phyloP scores from a whole-genome alignment of 2,113 vertebrate genomes.

The Burhinus oedicnemus region DNA sequence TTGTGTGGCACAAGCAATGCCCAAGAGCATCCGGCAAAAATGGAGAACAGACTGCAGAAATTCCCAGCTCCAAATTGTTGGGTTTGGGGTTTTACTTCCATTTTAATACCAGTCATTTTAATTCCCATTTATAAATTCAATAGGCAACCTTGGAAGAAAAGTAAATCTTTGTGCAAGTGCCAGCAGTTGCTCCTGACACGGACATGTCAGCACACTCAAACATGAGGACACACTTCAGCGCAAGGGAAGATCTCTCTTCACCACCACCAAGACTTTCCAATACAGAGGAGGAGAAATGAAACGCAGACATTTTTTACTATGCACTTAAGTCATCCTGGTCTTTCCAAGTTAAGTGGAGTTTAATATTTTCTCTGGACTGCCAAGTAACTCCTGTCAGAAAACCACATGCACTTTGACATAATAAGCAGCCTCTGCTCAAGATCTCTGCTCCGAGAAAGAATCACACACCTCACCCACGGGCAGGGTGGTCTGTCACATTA shows the following conservation, averaged over 20 bases:
- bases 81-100: neutral
- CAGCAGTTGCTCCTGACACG: neutral
- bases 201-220: neutral
- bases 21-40: neutral
- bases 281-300: constrained; percentile 18
- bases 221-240: neutral
- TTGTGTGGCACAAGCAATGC: neutral
- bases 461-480: constrained; percentile 62
- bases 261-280: neutral
- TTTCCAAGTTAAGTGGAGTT: constrained; percentile 59
- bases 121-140: neutral
- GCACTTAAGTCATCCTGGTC: neutral
- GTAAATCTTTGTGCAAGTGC: neutral
- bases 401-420: constrained; percentile 67
- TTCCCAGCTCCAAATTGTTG: neutral
- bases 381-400: constrained; percentile 66
- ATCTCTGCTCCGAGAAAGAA: constrained; percentile 49
- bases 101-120: neutral
- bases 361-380: constrained; percentile 60
- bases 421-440: constrained; percentile 65
- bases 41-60: neutral
- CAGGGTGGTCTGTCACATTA: constrained; percentile 70
- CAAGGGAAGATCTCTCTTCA: neutral
- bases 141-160: neutral
- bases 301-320: constrained; percentile 16